A percentile compares a stretch with the other conserved stretches of the same genome.
Evolutionary conservation across 2,888 invertebrate species (phyloP).

Genomic region (Lasioglossum villosulum): DNA sequence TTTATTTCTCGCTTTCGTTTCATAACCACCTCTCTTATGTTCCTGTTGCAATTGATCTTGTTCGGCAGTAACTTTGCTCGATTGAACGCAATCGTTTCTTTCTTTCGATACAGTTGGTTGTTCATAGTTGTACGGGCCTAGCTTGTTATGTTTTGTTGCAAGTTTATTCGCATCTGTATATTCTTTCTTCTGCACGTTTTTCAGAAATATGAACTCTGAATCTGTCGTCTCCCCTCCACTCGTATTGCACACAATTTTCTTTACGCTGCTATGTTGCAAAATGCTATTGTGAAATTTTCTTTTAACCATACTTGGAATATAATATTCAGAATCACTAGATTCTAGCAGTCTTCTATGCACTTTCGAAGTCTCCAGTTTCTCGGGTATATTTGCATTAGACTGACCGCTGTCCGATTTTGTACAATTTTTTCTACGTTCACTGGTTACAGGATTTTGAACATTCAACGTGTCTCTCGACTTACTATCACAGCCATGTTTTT

Average conservation of each 20-base stretch:
- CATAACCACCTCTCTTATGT: background rate
- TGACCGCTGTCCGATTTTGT: background rate
- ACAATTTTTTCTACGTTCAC: constrained; percentile 3
- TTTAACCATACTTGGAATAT: constrained; percentile 38
- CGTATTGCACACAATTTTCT: constrained; percentile 15
- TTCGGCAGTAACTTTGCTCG: background rate
- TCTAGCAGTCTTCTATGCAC: constrained; percentile 21
- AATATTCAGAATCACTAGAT: constrained; percentile 53
- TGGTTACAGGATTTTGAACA: background rate
- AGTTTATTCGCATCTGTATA: background rate
- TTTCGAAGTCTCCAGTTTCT: constrained; percentile 11
- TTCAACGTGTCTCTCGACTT: background rate
- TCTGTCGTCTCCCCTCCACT: constrained; percentile 52
- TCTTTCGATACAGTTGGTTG: constrained; percentile 12
- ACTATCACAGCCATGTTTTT: background rate
- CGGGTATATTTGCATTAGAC: background rate
- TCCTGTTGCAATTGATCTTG: background rate
- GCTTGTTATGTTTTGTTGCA: background rate
- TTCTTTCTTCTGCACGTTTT: constrained; percentile 2
- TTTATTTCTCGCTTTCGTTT: constrained; percentile 60
- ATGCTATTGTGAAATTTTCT: constrained; percentile 12
- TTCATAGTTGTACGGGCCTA: background rate
- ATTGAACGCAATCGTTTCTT: background rate
- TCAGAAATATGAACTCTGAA: constrained; percentile 28
- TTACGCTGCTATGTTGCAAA: constrained; percentile 15